phyloP scores from a whole-genome alignment of 1,140 invertebrate genomes.

The Trichoplusia ni region DNA sequence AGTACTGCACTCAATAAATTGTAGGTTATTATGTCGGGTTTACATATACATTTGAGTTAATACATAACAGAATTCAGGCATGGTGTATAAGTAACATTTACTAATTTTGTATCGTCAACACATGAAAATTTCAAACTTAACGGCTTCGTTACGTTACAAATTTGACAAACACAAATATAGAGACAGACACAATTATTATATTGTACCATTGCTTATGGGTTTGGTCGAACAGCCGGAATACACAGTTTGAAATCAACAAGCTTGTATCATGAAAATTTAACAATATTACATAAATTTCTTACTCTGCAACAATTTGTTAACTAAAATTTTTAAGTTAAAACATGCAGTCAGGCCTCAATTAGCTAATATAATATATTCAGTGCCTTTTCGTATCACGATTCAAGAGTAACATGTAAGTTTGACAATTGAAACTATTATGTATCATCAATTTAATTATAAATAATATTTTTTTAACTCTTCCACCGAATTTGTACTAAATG shows the following conservation, averaged over 20 bases:
- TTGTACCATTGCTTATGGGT: too few species aligned
- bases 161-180: background rate
- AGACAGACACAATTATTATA: background rate
- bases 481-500: slow-evolving; percentile 78
- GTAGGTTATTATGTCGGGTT: slow-evolving; percentile 6
- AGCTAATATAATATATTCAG: slow-evolving; percentile 6
- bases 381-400: slow-evolving; percentile 32
- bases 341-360: slow-evolving; percentile 13
- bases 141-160: background rate
- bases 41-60: slow-evolving; percentile 19
- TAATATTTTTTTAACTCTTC: slow-evolving; percentile 60
- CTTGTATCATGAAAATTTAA: slow-evolving; percentile 5
- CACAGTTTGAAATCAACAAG: too few species aligned
- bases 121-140: slow-evolving; percentile 13
- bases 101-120: slow-evolving; percentile 1
- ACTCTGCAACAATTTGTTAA: slow-evolving; percentile 24
- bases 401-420: slow-evolving; percentile 18
- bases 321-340: slow-evolving; percentile 20
- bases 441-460: slow-evolving; percentile 44
- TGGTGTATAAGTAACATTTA: background rate
- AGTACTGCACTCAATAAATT: slow-evolving; percentile 7
- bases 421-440: slow-evolving; percentile 33
- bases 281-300: too few species aligned
- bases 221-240: slow-evolving; percentile 14
- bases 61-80: slow-evolving; percentile 7